phyloP scores from a whole-genome alignment of 2,113 vertebrate genomes.

The Drymodes brunneopygia region DNA sequence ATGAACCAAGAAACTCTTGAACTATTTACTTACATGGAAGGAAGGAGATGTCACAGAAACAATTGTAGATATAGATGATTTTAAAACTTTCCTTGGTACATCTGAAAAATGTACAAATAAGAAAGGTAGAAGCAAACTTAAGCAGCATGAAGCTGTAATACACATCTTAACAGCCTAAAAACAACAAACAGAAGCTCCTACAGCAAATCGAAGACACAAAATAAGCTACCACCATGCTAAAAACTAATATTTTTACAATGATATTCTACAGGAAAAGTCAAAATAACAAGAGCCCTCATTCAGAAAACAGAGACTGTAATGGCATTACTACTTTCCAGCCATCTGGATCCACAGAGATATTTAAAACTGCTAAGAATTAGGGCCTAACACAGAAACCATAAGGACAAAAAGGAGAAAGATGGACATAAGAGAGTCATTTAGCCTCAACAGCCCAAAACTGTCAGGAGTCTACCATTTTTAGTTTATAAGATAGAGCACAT shows the following conservation, averaged over 20 bases:
- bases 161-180: background rate
- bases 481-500: constrained; percentile 1
- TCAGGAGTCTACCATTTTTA: constrained; percentile 31
- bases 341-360: background rate
- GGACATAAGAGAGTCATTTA: constrained; percentile 1
- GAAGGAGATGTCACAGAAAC: background rate
- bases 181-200: background rate
- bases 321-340: background rate
- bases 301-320: background rate
- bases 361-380: background rate
- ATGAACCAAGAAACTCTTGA: background rate
- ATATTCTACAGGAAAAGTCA: background rate
- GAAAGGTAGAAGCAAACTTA: background rate
- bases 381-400: background rate
- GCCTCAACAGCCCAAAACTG: background rate
- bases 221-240: background rate
- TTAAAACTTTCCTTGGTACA: background rate
- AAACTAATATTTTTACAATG: background rate
- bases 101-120: background rate
- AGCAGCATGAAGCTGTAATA: background rate
- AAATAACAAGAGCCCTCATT: background rate
- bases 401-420: background rate
- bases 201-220: background rate
- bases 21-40: background rate
- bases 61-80: background rate